Evolutionary conservation across 2,113 vertebrate species (phyloP).

Genomic region (Neomonachus schauinslandi): DNA sequence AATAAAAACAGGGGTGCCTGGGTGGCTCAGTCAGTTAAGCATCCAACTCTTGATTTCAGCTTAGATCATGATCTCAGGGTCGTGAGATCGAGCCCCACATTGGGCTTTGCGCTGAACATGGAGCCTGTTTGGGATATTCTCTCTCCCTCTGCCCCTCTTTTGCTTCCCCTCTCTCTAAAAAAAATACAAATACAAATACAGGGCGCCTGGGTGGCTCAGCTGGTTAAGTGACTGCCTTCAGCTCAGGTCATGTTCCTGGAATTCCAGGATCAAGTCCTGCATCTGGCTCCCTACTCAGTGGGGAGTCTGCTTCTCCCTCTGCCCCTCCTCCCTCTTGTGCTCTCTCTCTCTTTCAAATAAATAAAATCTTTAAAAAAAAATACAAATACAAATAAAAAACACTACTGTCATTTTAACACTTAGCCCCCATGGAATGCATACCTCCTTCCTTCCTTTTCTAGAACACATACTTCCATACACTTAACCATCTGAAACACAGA

Average conservation of each 20-base stretch:
- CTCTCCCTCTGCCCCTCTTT: neutral
- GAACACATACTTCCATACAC: slow-evolving; percentile 30
- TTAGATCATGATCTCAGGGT: neutral
- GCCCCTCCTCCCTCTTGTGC: neutral
- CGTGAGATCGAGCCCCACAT: neutral
- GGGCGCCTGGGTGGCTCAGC: too few relatives aligned
- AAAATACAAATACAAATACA: neutral
- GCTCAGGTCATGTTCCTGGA: too few relatives aligned
- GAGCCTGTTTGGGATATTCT: neutral
- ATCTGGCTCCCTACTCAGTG: too few relatives aligned
- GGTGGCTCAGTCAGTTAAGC: neutral
- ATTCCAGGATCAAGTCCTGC: too few relatives aligned
- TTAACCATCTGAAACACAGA: neutral
- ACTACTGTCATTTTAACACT: neutral
- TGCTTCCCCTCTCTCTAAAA: neutral
- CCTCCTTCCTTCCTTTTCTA: neutral
- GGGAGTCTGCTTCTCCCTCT: neutral
- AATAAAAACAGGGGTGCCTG: neutral
- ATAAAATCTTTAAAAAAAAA: neutral
- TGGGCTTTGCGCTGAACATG: neutral
- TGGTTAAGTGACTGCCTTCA: too few relatives aligned
- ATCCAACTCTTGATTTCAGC: neutral
- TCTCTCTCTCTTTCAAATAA: neutral
- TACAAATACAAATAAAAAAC: neutral
- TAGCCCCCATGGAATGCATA: neutral